phyloP scores from a whole-genome alignment of 2,888 invertebrate species.

The Lysandra bellargus region DNA sequence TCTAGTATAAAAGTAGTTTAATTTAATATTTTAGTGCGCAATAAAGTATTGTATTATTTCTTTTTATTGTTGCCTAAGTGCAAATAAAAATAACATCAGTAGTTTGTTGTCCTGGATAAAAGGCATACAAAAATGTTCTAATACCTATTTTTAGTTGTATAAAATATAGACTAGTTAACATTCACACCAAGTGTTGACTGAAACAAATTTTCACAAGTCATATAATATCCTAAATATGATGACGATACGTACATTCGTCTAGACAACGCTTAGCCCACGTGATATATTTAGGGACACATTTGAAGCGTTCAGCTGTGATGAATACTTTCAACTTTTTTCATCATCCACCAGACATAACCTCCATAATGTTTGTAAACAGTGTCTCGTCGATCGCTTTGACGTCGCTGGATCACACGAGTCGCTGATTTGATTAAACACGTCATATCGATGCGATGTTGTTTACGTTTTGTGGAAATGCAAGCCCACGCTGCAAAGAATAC shows the following conservation, averaged over 20 bases:
- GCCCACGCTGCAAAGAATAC: not conserved
- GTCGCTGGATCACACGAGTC: constrained; percentile 2
- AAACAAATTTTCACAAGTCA: not conserved
- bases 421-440: constrained; percentile 15
- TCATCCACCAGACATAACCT: constrained; percentile 41
- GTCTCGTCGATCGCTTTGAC: constrained; percentile 38
- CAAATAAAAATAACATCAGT: no score
- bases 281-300: constrained; percentile 24
- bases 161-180: no score
- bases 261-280: constrained; percentile 27
- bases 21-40: no score
- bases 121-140: not conserved
- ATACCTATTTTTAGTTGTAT: not conserved
- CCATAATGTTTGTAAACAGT: constrained; percentile 41
- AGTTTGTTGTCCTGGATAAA: not conserved
- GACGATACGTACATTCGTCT: constrained; percentile 18
- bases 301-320: constrained; percentile 33
- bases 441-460: constrained; percentile 9
- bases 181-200: not conserved
- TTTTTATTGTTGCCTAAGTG: no score
- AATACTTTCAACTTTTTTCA: constrained; percentile 42
- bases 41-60: no score
- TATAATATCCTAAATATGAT: constrained; percentile 7
- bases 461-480: not conserved
- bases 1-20: no score